Base-by-base conservation (phyloP, 2,888 invertebrate genomes). In the Drosophila austrosaltans region DNA sequence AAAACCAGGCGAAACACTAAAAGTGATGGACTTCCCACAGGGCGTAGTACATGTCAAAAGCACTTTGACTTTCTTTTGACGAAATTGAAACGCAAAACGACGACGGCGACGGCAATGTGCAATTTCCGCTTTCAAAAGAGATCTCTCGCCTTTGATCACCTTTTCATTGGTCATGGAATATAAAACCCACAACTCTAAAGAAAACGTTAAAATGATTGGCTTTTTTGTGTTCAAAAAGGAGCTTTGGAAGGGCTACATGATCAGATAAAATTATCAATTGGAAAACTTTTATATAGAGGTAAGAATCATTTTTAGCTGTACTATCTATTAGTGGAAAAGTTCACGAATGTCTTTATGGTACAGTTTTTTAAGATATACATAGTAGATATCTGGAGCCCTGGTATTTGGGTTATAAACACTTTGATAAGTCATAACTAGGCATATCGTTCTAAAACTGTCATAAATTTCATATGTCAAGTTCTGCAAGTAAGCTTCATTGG, bases 371-470 rank as follows among this genome's bases (percentile, higher is more conserved):
- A 16, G 16, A 16, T 16, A 16, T 16, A 16, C 16, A 16, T 16
- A 16, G 16, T 16, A 16, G 16, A 16, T 16, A 16, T 48, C 12
- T 44, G n/a, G 59, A 63, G n/a, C 79, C 82, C 82, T 81, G 72
- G 66, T n/a, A 8, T 20, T 40, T 25, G 20, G 3, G 7, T 28
- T 10, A 16, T 25, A 48, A 56, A n/a, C 60, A 86, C 82, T 88
- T 89, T 90, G 82, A 90, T 91, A 90, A 87, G 87, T 91, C 87
- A 91, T 90, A 91, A 91, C 89, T 78, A 91, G 91, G 89, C 89
- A 86, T 90, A 86, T 81, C 91, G 85, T 81, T 82, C 81, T 39
- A 81, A 63, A 28, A 63, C 36, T 48, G 22, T 82, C 89, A 79
- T 90, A 87, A 90, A 90, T 48, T 48, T 25, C 7, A 25, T 10